A percentile compares a stretch with the other conserved stretches of the same genome.
Evolutionary conservation across 2,113 vertebrate genomes (phyloP).

Genomic region (Brachirus orientalis): DNA sequence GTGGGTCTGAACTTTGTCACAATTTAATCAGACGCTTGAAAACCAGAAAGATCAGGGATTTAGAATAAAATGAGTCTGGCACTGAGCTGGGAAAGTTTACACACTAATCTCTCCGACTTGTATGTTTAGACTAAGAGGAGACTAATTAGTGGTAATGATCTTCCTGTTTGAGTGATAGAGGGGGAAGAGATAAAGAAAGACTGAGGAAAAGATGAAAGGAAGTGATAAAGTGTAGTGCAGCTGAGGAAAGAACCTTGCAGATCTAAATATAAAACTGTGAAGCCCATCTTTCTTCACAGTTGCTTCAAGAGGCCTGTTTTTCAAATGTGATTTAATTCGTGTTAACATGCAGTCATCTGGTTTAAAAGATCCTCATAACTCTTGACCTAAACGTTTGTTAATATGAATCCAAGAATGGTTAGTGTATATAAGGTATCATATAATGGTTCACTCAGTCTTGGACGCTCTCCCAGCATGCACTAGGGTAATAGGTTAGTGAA

Average conservation of each 20-base stretch:
- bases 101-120: conserved; percentile 21
- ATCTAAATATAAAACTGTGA: background rate
- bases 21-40: background rate
- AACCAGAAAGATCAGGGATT: background rate
- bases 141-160: conserved; percentile 62
- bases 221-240: background rate
- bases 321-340: background rate
- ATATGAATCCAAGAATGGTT: no score
- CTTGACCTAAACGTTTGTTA: no score
- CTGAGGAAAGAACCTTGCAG: background rate
- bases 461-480: no score
- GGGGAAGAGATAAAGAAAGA: background rate
- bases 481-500: no score
- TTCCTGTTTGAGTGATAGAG: conserved; percentile 49
- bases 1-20: background rate
- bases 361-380: background rate
- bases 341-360: background rate
- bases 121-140: conserved; percentile 49
- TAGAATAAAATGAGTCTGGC: background rate
- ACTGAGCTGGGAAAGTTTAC: background rate
- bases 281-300: no score
- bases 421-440: no score
- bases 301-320: background rate
- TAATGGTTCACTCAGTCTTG: no score
- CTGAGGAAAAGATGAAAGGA: conserved; percentile 14